Evolutionary conservation across 1,140 invertebrate species (phyloP).

Genomic region (Drosophila sturtevanti): DNA sequence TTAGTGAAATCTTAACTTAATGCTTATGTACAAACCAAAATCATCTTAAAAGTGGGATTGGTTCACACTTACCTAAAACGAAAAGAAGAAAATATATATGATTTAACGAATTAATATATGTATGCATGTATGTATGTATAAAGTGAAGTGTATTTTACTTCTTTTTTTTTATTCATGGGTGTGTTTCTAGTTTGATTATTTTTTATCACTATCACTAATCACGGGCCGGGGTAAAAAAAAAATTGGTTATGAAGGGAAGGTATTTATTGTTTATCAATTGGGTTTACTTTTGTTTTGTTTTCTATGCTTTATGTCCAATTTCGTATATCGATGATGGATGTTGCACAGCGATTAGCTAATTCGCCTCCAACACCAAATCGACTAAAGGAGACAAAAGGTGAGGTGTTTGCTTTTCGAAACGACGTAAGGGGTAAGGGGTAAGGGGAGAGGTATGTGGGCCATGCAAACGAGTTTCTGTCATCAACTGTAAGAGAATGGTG

Average conservation of each 20-base stretch:
- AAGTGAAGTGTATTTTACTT: background rate
- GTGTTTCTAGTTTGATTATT: background rate
- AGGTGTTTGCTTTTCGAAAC: conserved; percentile 2
- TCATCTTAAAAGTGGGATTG: background rate
- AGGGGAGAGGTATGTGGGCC: background rate
- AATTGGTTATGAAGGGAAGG: background rate
- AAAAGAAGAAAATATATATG: background rate
- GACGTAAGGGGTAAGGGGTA: no score
- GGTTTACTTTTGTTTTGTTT: background rate
- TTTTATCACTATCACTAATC: background rate
- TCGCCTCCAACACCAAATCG: background rate
- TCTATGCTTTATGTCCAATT: background rate
- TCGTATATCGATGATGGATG: conserved; percentile 1
- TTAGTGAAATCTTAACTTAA: no score
- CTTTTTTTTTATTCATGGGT: background rate
- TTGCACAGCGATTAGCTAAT: conserved; percentile 6
- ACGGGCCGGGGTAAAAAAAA: background rate
- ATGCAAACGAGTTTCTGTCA: conserved; percentile 4
- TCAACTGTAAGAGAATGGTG: conserved; percentile 1
- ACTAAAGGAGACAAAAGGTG: conserved; percentile 2
- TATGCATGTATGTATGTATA: no score
- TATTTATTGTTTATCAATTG: conserved; percentile 1
- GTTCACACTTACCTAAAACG: background rate
- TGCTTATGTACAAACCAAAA: background rate
- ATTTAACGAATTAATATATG: background rate